Conservation (phyloP, 1,140 invertebrate species). For the Pogonus chalceus region DNA sequence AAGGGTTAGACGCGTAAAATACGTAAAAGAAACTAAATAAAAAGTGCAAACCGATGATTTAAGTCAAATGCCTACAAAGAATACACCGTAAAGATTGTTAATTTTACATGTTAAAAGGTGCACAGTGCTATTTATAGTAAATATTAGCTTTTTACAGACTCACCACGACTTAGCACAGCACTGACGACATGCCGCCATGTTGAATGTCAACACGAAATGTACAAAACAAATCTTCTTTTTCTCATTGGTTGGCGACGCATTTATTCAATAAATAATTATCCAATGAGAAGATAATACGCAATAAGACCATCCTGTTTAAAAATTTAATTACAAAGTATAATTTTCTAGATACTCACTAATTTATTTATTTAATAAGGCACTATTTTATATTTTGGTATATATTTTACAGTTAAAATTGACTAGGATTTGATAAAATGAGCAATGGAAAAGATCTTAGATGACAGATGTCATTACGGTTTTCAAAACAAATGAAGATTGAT, state of each 20-base stretch:
- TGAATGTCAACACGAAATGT: constrained; percentile 51
- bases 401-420: too few species aligned
- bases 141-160: constrained; percentile 36
- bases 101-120: constrained; percentile 6
- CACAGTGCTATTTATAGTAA: constrained; percentile 13
- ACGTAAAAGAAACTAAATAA: not conserved
- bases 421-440: too few species aligned
- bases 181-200: constrained; percentile 92
- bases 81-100: not conserved
- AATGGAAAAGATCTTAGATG: too few species aligned
- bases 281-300: constrained; percentile 2
- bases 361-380: too few species aligned
- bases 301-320: constrained; percentile 5
- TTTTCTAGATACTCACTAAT: too few species aligned
- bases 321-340: not conserved
- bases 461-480: too few species aligned
- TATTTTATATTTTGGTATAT: too few species aligned
- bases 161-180: constrained; percentile 87
- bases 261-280: constrained; percentile 7
- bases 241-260: not conserved
- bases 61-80: not conserved
- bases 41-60: not conserved
- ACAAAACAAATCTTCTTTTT: constrained; percentile 20
- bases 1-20: constrained; percentile 7
- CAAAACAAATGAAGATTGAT: too few species aligned